Evolutionary conservation across 2,888 invertebrate species (phyloP).

Genomic region (Agelastica alni): DNA sequence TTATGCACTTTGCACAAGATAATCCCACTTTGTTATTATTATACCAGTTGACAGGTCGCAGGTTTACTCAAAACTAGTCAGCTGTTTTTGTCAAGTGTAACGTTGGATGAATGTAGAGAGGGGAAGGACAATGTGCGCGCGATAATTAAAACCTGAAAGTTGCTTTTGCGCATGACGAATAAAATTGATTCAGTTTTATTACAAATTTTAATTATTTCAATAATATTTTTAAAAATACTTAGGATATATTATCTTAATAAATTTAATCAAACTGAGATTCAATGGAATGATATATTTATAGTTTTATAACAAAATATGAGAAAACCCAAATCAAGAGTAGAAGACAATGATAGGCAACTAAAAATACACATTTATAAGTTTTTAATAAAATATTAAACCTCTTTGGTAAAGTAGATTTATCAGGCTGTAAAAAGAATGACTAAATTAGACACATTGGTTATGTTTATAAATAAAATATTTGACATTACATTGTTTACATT

Average conservation of each 20-base stretch:
- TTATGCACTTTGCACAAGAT: slow-evolving; percentile 38
- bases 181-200: neutral
- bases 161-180: neutral
- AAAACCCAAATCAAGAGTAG: too few relatives aligned
- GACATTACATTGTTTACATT: too few relatives aligned
- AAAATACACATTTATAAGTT: neutral
- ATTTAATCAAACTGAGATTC: too few relatives aligned
- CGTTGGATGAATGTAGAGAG: slow-evolving; percentile 27
- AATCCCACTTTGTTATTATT: slow-evolving; percentile 32
- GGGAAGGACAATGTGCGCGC: slow-evolving; percentile 22
- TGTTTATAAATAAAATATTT: too few relatives aligned
- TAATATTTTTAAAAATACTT: too few relatives aligned
- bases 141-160: slow-evolving; percentile 11
- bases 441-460: too few relatives aligned
- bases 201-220: neutral
- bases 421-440: too few relatives aligned
- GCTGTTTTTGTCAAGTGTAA: slow-evolving; percentile 49
- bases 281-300: too few relatives aligned
- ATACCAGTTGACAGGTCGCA: slow-evolving; percentile 39
- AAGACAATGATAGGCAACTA: slow-evolving; percentile 3
- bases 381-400: too few relatives aligned
- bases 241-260: too few relatives aligned
- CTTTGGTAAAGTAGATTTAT: too few relatives aligned
- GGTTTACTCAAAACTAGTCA: slow-evolving; percentile 46
- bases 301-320: too few relatives aligned